Percentiles rank a stretch among this genome's conserved stretches.
Evolutionary conservation across 2,888 invertebrate species (phyloP).

Genomic region (Drosophila prostipennis): DNA sequence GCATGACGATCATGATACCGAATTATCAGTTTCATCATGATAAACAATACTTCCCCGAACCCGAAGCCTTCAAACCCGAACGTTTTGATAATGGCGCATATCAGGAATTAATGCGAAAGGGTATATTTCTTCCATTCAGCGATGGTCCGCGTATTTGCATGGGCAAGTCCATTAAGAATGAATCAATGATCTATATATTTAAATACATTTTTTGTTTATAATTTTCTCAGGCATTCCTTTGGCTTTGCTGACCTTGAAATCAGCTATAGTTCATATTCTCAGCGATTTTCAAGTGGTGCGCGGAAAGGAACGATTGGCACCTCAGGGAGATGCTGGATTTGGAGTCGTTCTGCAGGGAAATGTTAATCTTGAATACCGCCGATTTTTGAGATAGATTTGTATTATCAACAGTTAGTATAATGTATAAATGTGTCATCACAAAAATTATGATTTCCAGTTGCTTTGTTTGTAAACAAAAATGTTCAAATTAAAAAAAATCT

Average conservation of each 20-base stretch:
- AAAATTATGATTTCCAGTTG: no score
- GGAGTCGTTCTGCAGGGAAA: slow-evolving; percentile 66
- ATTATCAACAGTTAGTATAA: neutral
- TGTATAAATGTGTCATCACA: neutral
- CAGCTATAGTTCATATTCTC: slow-evolving; percentile 65
- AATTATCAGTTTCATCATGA: slow-evolving; percentile 81
- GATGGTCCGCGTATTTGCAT: slow-evolving; percentile 81
- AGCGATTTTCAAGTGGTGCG: slow-evolving; percentile 59
- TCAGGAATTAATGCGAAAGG: slow-evolving; percentile 64
- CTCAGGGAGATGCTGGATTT: slow-evolving; percentile 58
- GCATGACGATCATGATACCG: slow-evolving; percentile 79
- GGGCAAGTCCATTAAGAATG: slow-evolving; percentile 51
- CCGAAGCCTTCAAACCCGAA: slow-evolving; percentile 75
- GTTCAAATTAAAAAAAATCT: no score
- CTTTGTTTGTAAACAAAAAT: no score
- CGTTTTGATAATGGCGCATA: slow-evolving; percentile 74
- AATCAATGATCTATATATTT: neutral
- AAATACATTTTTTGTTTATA: neutral
- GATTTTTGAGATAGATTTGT: slow-evolving; percentile 44
- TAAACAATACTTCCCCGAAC: slow-evolving; percentile 67
- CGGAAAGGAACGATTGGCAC: slow-evolving; percentile 16
- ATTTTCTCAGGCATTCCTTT: slow-evolving; percentile 62
- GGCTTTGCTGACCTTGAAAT: slow-evolving; percentile 69
- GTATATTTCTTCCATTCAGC: slow-evolving; percentile 80
- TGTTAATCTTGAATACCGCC: slow-evolving; percentile 65